A percentile compares a stretch with the other conserved stretches of the same genome.
These are phyloP conservation scores for Eupithecia pulchellata DNA, from an alignment of 2,888 invertebrate species.

Conservation along the genomic window DNA sequence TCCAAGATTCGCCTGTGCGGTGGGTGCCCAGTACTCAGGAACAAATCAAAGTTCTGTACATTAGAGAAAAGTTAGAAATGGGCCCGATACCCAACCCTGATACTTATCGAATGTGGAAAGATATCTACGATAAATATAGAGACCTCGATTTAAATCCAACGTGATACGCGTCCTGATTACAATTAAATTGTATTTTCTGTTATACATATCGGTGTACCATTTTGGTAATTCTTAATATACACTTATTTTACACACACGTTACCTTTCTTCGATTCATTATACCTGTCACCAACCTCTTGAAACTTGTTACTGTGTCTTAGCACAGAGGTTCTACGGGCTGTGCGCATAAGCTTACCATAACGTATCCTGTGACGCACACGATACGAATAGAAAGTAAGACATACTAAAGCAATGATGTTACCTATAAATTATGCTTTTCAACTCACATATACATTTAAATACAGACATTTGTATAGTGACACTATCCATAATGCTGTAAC, in stretches of 20 bases:
- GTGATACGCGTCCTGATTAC: constrained; percentile 2
- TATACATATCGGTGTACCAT: background rate
- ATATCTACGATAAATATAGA: constrained; percentile 50
- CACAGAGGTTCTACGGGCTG: too few species aligned
- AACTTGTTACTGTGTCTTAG: background rate
- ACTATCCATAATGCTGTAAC: too few species aligned
- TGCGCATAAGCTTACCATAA: too few species aligned
- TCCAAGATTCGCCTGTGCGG: constrained; percentile 34
- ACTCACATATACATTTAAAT: too few species aligned
- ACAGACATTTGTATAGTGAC: too few species aligned
- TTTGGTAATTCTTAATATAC: too few species aligned
- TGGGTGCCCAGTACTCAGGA: constrained; percentile 47
- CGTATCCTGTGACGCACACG: too few species aligned
- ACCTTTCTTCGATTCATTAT: background rate
- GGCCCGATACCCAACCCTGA: constrained; percentile 48
- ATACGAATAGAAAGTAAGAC: too few species aligned
- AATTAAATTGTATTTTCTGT: background rate
- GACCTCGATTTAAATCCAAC: constrained; percentile 34
- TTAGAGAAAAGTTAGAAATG: constrained; percentile 49
- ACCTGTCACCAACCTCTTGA: background rate
- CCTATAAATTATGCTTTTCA: too few species aligned
- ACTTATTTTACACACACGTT: background rate
- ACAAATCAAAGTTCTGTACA: constrained; percentile 48
- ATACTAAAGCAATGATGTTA: too few species aligned
- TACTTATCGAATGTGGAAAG: constrained; percentile 48